These are phyloP conservation scores for Drosophila lacertosa DNA, from an alignment of 1,140 invertebrate species.

Conservation along the genomic window DNA sequence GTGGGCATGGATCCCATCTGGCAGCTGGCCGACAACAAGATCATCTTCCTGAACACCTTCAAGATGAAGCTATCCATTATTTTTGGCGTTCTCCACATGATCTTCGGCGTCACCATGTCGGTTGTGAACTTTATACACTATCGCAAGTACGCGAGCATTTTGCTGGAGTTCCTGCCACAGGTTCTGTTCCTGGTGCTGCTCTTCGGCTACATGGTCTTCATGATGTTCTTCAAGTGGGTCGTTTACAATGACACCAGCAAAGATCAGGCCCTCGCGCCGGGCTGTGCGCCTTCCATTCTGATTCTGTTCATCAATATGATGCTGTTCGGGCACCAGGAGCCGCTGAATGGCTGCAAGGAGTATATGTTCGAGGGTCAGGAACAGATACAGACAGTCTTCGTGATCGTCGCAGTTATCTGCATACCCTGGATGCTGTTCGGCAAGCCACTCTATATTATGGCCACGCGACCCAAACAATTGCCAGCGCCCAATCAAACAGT, in stretches of 20 bases:
- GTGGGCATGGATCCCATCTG: slow-evolving; percentile 95
- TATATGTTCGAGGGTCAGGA: slow-evolving; percentile 91
- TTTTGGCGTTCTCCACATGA: slow-evolving; percentile 97
- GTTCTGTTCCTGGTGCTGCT: slow-evolving; percentile 94
- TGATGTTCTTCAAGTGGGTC: slow-evolving; percentile 96
- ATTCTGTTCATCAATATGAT: slow-evolving; percentile 97
- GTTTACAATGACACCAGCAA: slow-evolving; percentile 87
- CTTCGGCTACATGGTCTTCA: slow-evolving; percentile 97
- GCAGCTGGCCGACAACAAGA: slow-evolving; percentile 96
- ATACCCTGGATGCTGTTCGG: slow-evolving; percentile 96
- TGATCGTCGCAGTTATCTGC: slow-evolving; percentile 91
- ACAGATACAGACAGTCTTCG: slow-evolving; percentile 89
- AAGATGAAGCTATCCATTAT: slow-evolving; percentile 99
- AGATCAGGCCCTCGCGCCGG: slow-evolving; percentile 84
- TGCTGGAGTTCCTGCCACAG: slow-evolving; percentile 97
- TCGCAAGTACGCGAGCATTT: slow-evolving; percentile 90
- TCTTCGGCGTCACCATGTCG: slow-evolving; percentile 95
- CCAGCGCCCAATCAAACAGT: slow-evolving; percentile 14
- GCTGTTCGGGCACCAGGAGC: slow-evolving; percentile 86
- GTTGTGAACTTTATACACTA: slow-evolving; percentile 96
- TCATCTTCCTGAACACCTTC: slow-evolving; percentile 97
- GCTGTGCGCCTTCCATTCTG: slow-evolving; percentile 94
- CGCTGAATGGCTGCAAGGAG: slow-evolving; percentile 86
- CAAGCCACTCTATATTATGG: slow-evolving; percentile 91
- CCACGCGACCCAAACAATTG: slow-evolving; percentile 23